A percentile compares a stretch with the other conserved stretches of the same genome.
Conservation (phyloP, 2,888 invertebrate species). For the Cybosia mesomella region DNA sequence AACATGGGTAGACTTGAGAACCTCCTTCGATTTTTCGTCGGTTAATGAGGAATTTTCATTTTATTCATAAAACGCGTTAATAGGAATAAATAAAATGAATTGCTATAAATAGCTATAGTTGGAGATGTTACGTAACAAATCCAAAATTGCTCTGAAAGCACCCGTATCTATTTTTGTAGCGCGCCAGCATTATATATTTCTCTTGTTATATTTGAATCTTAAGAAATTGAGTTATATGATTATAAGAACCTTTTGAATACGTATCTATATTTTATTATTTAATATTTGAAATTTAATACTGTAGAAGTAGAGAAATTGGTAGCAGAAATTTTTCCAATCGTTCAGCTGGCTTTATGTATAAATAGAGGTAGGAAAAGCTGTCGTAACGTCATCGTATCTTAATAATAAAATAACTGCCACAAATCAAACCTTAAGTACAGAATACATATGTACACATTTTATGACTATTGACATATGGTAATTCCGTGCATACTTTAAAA, state of each 20-base stretch:
- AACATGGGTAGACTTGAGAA: too few species aligned
- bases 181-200: slow-evolving; percentile 19
- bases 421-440: neutral
- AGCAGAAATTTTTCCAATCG: neutral
- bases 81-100: slow-evolving; percentile 28
- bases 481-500: neutral
- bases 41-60: neutral
- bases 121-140: slow-evolving; percentile 23
- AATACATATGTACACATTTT: neutral
- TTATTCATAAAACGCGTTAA: slow-evolving; percentile 10
- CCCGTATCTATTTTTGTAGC: slow-evolving; percentile 26
- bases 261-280: neutral
- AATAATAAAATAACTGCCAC: neutral
- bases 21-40: too few species aligned
- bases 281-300: neutral
- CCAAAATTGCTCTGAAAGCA: slow-evolving; percentile 25
- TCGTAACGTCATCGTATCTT: neutral
- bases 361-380: too few species aligned
- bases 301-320: neutral
- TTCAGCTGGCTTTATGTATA: too few species aligned
- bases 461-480: neutral
- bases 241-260: neutral
- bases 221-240: neutral
- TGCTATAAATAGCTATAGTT: slow-evolving; percentile 35
- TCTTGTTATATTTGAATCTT: neutral